Conservation (phyloP, 2,113 vertebrate genomes). For the Origma solitaria region DNA sequence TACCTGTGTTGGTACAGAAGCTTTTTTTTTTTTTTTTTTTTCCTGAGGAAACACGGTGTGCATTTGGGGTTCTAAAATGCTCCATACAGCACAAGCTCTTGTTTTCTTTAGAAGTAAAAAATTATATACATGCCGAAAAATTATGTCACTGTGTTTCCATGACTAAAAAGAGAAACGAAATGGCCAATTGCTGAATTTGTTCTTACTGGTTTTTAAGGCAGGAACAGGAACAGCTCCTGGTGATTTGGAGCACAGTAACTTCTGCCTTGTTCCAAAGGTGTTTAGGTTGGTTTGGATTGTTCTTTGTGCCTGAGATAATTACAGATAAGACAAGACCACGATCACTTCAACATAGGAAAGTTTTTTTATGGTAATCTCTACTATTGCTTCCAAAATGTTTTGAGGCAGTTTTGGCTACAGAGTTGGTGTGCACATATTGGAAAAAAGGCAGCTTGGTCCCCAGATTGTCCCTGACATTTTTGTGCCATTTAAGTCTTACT, state of each 20-base stretch:
- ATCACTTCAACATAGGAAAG: not conserved
- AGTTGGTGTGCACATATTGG: not conserved
- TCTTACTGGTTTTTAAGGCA: not conserved
- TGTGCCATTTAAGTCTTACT: not conserved
- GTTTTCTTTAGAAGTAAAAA: not conserved
- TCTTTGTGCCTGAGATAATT: not conserved
- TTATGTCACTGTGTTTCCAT: not conserved
- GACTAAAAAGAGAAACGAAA: not conserved
- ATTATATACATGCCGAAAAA: fast-evolving
- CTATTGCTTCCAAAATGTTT: not conserved
- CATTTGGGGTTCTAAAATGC: not conserved
- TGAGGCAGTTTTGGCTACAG: not conserved
- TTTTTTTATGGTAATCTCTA: not conserved
- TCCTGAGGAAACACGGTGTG: not conserved
- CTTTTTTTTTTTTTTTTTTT: not conserved
- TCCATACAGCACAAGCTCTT: not conserved
- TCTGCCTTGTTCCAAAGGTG: not conserved
- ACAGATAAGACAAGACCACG: not conserved
- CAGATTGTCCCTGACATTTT: not conserved
- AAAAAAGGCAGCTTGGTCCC: not conserved
- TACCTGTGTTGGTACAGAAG: not conserved
- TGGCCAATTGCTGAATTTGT: not conserved
- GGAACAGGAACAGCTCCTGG: not conserved
- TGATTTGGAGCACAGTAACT: not conserved
- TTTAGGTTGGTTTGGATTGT: not conserved